Evolutionary conservation across 2,113 vertebrate genomes (phyloP).

Genomic region (Saccopteryx bilineata): DNA sequence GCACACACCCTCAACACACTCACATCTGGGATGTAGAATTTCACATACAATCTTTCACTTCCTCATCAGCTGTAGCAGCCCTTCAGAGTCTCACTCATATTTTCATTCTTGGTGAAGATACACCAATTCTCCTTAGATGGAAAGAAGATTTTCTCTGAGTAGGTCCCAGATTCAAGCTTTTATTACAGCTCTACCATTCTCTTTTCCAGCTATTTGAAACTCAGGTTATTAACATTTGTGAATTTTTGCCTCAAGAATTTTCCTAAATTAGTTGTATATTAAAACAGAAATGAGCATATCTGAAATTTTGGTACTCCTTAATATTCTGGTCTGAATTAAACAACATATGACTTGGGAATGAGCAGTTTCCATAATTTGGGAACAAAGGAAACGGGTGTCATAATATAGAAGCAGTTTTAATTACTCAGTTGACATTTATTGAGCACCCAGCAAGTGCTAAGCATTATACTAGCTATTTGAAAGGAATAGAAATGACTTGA

Average conservation of each 20-base stretch:
- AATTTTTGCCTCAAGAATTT: slow-evolving; percentile 26
- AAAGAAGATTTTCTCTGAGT: neutral
- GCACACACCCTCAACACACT: neutral
- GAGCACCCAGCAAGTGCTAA: neutral
- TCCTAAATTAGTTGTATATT: neutral
- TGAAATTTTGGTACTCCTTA: slow-evolving; percentile 22
- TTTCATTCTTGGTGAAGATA: neutral
- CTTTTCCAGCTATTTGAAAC: slow-evolving; percentile 16
- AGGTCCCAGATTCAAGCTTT: neutral
- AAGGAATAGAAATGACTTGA: slow-evolving; percentile 47
- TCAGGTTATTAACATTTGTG: neutral
- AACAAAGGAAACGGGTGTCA: neutral
- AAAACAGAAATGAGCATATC: neutral
- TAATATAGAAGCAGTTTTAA: slow-evolving; percentile 8
- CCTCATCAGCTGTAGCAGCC: neutral
- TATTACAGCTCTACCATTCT: neutral
- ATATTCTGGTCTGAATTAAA: slow-evolving; percentile 25
- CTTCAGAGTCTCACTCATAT: neutral
- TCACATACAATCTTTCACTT: neutral
- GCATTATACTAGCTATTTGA: neutral
- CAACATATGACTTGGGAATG: neutral
- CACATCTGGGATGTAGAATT: neutral
- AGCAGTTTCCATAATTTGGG: neutral
- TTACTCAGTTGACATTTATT: slow-evolving; percentile 41
- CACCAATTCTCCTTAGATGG: neutral